Percentiles rank a stretch among this genome's conserved stretches.
phyloP scores from a whole-genome alignment of 1,140 invertebrate species.

The Chrysoperla carnea region DNA sequence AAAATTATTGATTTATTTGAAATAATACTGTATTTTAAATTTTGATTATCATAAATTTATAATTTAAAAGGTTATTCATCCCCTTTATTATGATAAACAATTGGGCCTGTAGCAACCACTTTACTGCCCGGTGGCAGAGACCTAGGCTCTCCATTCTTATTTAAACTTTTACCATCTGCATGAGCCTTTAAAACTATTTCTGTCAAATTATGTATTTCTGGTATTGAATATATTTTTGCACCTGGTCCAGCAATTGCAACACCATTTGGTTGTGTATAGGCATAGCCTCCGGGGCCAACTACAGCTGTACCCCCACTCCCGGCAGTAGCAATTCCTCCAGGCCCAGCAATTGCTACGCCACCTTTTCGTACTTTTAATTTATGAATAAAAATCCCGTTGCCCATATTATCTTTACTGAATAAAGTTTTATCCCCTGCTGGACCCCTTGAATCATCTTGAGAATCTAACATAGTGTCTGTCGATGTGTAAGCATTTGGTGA shows the following conservation, averaged over 20 bases:
- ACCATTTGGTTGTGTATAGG: constrained; percentile 46
- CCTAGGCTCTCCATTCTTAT: constrained; percentile 17
- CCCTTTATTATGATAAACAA: constrained; percentile 41
- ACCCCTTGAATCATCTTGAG: background rate
- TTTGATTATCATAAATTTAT: no score
- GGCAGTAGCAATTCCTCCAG: constrained; percentile 51
- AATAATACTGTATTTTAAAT: no score
- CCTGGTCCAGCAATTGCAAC: constrained; percentile 49
- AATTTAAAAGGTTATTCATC: background rate
- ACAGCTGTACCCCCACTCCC: constrained; percentile 54
- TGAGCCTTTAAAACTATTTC: constrained; percentile 13
- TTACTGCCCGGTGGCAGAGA: constrained; percentile 31
- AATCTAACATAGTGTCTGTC: background rate
- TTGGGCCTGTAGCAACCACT: constrained; percentile 45
- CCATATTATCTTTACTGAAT: constrained; percentile 17
- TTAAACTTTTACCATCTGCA: constrained; percentile 6
- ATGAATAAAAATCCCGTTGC: constrained; percentile 40
- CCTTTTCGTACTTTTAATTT: constrained; percentile 43
- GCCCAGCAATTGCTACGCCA: constrained; percentile 54
- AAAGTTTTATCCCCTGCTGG: background rate
- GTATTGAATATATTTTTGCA: constrained; percentile 39
- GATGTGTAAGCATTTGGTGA: background rate
- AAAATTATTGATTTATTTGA: no score
- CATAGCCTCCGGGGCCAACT: constrained; percentile 49
- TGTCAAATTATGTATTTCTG: constrained; percentile 31